Percentiles rank a stretch among this genome's conserved stretches.
phyloP scores from a whole-genome alignment of 2,888 invertebrate species.

The Leptopilina myrica region DNA sequence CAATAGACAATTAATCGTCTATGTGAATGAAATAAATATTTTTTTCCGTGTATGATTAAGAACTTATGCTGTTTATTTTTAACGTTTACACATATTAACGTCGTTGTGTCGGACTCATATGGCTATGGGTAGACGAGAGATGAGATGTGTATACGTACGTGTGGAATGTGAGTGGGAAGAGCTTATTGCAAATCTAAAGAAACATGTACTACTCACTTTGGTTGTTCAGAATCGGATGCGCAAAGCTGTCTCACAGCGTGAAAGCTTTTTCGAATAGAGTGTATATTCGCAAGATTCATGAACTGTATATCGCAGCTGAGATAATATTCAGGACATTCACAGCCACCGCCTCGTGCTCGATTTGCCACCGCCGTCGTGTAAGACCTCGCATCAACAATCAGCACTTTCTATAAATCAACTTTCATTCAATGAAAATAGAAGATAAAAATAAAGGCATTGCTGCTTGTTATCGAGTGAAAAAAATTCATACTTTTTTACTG shows the following conservation, averaged over 20 bases:
- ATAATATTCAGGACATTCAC: conserved; percentile 97
- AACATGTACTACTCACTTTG: conserved; percentile 80
- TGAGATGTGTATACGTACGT: neutral
- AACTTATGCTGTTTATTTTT: conserved; percentile 10
- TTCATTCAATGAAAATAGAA: neutral
- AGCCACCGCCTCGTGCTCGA: conserved; percentile 97
- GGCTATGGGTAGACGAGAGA: neutral
- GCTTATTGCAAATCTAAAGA: conserved; percentile 21
- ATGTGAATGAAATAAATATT: no score
- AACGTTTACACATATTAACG: neutral
- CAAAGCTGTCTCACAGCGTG: conserved; percentile 89
- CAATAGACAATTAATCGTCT: no score
- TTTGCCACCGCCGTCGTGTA: conserved; percentile 98
- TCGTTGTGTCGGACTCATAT: neutral
- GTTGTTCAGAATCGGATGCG: conserved; percentile 87
- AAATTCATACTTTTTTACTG: conserved; percentile 54
- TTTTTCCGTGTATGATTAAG: no score
- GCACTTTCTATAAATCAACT: conserved; percentile 81
- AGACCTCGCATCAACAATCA: conserved; percentile 96
- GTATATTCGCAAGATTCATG: conserved; percentile 98
- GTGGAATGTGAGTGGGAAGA: conserved; percentile 11
- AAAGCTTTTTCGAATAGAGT: conserved; percentile 95
- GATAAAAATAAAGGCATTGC: neutral
- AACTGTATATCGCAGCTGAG: conserved; percentile 96
- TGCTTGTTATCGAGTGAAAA: conserved; percentile 14